phyloP scores from a whole-genome alignment of 30 jellyfish, hydroid and myxozoan genomes.

The Aurelia sp. region DNA sequence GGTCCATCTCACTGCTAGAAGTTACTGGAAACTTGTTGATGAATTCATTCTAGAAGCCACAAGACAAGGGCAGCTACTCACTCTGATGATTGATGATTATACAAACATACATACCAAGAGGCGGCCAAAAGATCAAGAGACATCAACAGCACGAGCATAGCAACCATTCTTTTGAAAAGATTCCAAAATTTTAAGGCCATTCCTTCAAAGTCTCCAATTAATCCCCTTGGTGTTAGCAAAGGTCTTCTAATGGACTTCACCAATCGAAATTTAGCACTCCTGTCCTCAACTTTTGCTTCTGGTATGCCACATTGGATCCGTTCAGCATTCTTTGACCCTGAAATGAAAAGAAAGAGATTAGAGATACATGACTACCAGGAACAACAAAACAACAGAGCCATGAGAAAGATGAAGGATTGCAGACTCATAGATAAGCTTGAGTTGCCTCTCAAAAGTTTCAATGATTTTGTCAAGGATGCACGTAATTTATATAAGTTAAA shows the following conservation, averaged over 20 bases:
- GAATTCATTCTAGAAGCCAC: not conserved
- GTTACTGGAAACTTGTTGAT: not conserved
- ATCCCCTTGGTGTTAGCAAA: slow-evolving; percentile 4
- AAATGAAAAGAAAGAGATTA: slow-evolving; percentile 10
- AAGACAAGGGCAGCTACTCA: not conserved
- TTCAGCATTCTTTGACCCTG: slow-evolving; percentile 36
- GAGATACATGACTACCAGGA: slow-evolving; percentile 29
- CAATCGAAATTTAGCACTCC: not conserved
- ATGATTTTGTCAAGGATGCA: too few species aligned
- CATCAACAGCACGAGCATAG: slow-evolving; percentile 10
- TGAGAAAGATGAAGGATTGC: slow-evolving; percentile 18
- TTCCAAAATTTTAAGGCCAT: slow-evolving; percentile 15
- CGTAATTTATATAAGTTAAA: too few species aligned
- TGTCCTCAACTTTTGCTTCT: not conserved
- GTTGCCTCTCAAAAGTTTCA: not conserved
- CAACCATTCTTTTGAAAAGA: slow-evolving; percentile 1
- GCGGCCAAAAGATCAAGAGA: slow-evolving; percentile 17
- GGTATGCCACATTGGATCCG: slow-evolving; percentile 27
- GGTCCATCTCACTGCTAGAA: not conserved
- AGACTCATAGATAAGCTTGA: slow-evolving; percentile 29
- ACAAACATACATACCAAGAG: slow-evolving; percentile 16
- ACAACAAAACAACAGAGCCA: not conserved
- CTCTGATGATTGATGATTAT: slow-evolving; percentile 22
- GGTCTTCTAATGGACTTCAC: not conserved
- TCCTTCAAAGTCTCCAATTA: not conserved